These are phyloP conservation scores for Brachionus angularis DNA, from an alignment of 1,140 invertebrate genomes.

Conservation along the genomic window DNA sequence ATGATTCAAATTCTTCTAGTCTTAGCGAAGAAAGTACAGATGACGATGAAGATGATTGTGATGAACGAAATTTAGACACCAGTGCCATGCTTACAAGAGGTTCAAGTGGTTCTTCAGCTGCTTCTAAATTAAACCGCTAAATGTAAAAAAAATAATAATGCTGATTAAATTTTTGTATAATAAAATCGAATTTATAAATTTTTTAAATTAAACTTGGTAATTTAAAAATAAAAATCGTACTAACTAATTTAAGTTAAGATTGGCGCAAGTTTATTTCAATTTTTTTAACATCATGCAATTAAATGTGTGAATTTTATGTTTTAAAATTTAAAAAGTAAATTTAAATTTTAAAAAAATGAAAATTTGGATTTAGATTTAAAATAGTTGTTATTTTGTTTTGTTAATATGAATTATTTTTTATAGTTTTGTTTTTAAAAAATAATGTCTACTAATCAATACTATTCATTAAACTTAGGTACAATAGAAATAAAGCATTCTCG, in stretches of 20 bases:
- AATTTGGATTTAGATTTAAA: not conserved
- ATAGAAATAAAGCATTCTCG: constrained; percentile 38
- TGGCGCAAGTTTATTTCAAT: not conserved
- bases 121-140: too few relatives aligned
- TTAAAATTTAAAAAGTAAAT: not conserved
- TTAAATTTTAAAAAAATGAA: not conserved
- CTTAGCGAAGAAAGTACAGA: constrained; percentile 5
- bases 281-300: constrained; percentile 21
- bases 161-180: too few relatives aligned
- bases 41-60: constrained; percentile 19
- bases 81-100: not conserved
- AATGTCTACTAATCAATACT: constrained; percentile 26
- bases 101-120: constrained; percentile 7
- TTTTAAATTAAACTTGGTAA: too few relatives aligned
- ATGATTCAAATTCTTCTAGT: constrained; percentile 29
- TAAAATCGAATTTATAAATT: too few relatives aligned
- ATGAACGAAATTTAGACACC: not conserved
- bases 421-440: too few relatives aligned
- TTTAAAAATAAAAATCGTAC: not conserved
- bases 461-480: constrained; percentile 38
- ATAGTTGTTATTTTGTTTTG: too few relatives aligned
- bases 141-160: too few relatives aligned
- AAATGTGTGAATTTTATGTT: constrained; percentile 9
- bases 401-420: too few relatives aligned
- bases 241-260: not conserved